These are phyloP conservation scores for Atherinomorus stipes DNA, from an alignment of 2,113 vertebrate genomes.

Conservation along the genomic window DNA sequence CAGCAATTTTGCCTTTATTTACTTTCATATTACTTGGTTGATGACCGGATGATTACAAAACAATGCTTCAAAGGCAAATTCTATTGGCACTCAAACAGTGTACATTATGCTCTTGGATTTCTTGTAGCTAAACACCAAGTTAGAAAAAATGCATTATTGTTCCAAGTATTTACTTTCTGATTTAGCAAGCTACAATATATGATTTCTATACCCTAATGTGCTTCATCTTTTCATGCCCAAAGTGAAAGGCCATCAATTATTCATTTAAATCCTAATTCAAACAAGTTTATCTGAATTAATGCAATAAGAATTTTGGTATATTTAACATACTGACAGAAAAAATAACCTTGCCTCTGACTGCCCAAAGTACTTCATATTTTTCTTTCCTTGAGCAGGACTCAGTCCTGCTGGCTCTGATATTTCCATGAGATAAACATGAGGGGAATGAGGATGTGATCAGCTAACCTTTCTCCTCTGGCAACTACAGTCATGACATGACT, in stretches of 20 bases:
- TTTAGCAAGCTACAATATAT: neutral
- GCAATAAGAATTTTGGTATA: neutral
- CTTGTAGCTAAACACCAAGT: too few species aligned
- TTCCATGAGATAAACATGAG: conserved; percentile 41
- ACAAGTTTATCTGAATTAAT: neutral
- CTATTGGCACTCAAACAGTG: too few species aligned
- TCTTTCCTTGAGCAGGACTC: conserved; percentile 5
- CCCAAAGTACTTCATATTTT: conserved; percentile 9
- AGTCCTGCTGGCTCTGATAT: conserved; percentile 35
- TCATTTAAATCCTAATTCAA: too few species aligned
- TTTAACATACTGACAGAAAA: neutral
- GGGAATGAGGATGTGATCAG: conserved; percentile 55
- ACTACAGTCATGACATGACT: conserved; percentile 68
- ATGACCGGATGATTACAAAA: neutral
- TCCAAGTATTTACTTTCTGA: neutral
- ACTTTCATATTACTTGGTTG: neutral
- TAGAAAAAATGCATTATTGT: too few species aligned
- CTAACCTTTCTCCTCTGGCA: conserved; percentile 60
- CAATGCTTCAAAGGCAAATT: neutral
- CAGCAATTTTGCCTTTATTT: neutral
- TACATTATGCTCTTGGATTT: too few species aligned
- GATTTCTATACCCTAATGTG: neutral
- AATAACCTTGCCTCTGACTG: conserved; percentile 9
- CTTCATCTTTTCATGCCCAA: neutral
- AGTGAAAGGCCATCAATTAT: neutral